phyloP scores from a whole-genome alignment of 1,140 invertebrate genomes.

The Tribolium madens region DNA sequence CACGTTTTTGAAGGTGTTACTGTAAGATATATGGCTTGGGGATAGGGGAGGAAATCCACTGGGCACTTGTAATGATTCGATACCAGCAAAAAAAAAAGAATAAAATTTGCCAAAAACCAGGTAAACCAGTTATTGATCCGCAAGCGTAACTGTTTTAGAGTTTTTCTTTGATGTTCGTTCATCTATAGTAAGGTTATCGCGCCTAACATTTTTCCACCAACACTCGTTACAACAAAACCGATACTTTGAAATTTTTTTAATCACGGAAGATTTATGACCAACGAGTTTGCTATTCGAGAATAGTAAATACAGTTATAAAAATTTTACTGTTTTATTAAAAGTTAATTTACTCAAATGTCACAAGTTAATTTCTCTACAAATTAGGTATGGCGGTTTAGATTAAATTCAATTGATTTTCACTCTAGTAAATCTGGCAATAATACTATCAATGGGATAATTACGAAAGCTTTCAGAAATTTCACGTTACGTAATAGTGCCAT shows the following conservation, averaged over 20 bases:
- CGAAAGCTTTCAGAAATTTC: not conserved
- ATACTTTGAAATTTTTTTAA: slow-evolving; percentile 21
- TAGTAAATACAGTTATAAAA: not conserved
- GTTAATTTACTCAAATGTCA: not conserved
- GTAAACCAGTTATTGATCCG: slow-evolving; percentile 20
- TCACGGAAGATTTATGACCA: slow-evolving; percentile 13
- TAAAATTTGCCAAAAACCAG: slow-evolving; percentile 24
- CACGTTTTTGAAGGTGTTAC: slow-evolving; percentile 19
- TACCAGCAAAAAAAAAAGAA: slow-evolving; percentile 16
- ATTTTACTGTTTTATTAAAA: slow-evolving; percentile 27
- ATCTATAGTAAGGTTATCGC: slow-evolving; percentile 3
- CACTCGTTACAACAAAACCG: slow-evolving; percentile 6
- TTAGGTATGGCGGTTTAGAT: slow-evolving; percentile 3
- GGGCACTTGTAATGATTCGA: slow-evolving; percentile 22
- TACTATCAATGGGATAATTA: slow-evolving; percentile 27
- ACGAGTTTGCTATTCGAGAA: not conserved
- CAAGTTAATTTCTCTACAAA: slow-evolving; percentile 8
- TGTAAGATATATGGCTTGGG: slow-evolving; percentile 1
- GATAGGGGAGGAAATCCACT: slow-evolving; percentile 20
- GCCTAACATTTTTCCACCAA: slow-evolving; percentile 4
- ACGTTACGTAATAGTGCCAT: not conserved
- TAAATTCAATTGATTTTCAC: slow-evolving; percentile 24
- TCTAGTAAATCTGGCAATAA: not conserved
- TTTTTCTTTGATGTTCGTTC: slow-evolving; percentile 20
- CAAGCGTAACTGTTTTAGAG: slow-evolving; percentile 16